Conservation (phyloP, 2,888 invertebrate species). For the Nephrotoma appendiculata region DNA sequence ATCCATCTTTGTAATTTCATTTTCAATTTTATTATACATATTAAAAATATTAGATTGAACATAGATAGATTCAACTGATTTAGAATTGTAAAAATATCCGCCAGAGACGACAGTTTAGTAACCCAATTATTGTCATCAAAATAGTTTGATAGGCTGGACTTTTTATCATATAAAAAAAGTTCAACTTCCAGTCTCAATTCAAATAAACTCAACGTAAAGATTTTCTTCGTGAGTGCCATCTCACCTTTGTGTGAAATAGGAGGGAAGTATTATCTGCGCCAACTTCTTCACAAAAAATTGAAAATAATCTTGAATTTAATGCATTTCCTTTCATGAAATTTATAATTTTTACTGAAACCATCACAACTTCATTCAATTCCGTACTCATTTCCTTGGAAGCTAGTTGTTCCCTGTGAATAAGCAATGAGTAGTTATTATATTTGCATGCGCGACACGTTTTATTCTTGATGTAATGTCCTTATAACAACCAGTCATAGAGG, state of each 20-base stretch:
- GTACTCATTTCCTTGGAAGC: constrained; percentile 6
- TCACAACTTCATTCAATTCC: constrained; percentile 2
- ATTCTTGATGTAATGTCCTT: constrained; percentile 5
- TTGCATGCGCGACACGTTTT: constrained; percentile 2
- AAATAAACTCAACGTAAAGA: too few relatives aligned
- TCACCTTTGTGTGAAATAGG: not conserved
- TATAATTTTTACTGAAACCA: constrained; percentile 5
- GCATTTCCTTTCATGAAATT: constrained; percentile 4
- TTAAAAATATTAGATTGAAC: not conserved
- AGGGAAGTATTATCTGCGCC: constrained; percentile 5
- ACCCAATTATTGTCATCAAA: too few relatives aligned
- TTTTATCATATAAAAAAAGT: too few relatives aligned
- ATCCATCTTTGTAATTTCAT: too few relatives aligned
- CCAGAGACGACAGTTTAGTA: not conserved
- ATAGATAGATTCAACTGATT: too few relatives aligned
- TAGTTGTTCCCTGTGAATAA: constrained; percentile 3
- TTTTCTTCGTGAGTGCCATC: too few relatives aligned
- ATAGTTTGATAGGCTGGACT: too few relatives aligned
- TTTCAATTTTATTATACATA: too few relatives aligned
- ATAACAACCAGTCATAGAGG: not conserved
- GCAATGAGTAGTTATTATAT: constrained; percentile 7
- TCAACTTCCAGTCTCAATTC: too few relatives aligned
- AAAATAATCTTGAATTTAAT: constrained; percentile 3
- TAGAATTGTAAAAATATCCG: not conserved
- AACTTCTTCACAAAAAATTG: constrained; percentile 2